A percentile compares a stretch with the other conserved stretches of the same genome.
phyloP scores from a whole-genome alignment of 1,140 invertebrate genomes.

The Galleria mellonella region DNA sequence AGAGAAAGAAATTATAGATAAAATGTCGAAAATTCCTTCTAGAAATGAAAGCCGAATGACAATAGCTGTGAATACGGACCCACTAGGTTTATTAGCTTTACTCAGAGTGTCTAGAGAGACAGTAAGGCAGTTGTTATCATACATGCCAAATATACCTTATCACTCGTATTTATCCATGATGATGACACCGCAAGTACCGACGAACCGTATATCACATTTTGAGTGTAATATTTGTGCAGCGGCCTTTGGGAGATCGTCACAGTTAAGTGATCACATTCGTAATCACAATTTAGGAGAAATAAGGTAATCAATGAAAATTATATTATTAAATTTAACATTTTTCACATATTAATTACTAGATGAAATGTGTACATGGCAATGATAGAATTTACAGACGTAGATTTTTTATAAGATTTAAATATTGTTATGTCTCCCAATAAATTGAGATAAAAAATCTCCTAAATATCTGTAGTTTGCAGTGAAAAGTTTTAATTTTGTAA shows the following conservation, averaged over 20 bases:
- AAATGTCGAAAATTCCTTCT: constrained; percentile 5
- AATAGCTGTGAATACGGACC: constrained; percentile 52
- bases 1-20: constrained; percentile 14
- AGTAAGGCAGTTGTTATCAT: constrained; percentile 35
- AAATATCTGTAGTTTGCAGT: no score
- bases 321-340: no score
- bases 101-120: constrained; percentile 42
- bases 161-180: constrained; percentile 31
- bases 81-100: constrained; percentile 38
- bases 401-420: no score
- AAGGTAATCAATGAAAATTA: constrained; percentile 26
- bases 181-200: constrained; percentile 15
- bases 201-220: constrained; percentile 18
- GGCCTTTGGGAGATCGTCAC: constrained; percentile 34
- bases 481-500: no score
- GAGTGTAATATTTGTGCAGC: constrained; percentile 50
- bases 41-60: constrained; percentile 17
- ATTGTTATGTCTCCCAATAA: no score
- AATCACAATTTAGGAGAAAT: constrained; percentile 33
- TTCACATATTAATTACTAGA: no score
- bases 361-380: no score
- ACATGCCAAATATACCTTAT: constrained; percentile 34
- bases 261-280: constrained; percentile 45
- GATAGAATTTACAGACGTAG: no score
- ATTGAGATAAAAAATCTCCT: no score